Evolutionary conservation across 2,888 invertebrate species (phyloP).

Genomic region (Habroteleia sp.): DNA sequence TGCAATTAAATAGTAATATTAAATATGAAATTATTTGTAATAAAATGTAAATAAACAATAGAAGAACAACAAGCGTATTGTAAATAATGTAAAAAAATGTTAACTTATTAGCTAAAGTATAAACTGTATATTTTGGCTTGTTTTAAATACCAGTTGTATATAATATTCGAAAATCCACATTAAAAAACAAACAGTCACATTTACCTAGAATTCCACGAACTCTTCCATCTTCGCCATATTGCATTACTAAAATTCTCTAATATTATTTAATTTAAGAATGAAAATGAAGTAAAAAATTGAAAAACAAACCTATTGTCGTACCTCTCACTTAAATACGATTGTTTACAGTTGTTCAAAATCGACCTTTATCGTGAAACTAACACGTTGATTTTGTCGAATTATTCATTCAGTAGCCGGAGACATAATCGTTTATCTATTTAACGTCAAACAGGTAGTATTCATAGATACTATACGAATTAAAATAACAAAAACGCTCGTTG

Average conservation of each 20-base stretch:
- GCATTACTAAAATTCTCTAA: conserved; percentile 12
- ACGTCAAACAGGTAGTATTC: conserved; percentile 13
- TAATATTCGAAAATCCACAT: conserved; percentile 25
- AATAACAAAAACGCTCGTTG: conserved; percentile 6
- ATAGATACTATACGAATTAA: conserved; percentile 3
- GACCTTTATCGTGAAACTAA: no score
- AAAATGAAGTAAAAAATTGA: not conserved
- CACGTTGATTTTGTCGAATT: not conserved
- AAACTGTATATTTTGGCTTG: not conserved
- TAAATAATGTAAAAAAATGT: no score
- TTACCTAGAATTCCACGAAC: conserved; percentile 18
- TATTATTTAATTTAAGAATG: conserved; percentile 9
- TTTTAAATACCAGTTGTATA: not conserved
- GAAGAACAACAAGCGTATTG: no score
- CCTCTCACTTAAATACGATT: not conserved
- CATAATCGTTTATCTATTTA: conserved; percentile 27
- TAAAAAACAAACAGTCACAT: conserved; percentile 35
- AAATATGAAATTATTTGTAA: no score
- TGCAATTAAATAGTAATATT: no score
- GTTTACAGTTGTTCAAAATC: not conserved
- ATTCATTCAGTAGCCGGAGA: conserved; percentile 22
- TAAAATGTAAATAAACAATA: no score
- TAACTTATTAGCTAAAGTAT: no score
- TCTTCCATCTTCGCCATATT: conserved; percentile 1
- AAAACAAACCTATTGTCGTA: not conserved